These are phyloP conservation scores for Melanotaenia pygmaea DNA, from an alignment of 2,797 vertebrate genomes.

Conservation along the genomic window DNA sequence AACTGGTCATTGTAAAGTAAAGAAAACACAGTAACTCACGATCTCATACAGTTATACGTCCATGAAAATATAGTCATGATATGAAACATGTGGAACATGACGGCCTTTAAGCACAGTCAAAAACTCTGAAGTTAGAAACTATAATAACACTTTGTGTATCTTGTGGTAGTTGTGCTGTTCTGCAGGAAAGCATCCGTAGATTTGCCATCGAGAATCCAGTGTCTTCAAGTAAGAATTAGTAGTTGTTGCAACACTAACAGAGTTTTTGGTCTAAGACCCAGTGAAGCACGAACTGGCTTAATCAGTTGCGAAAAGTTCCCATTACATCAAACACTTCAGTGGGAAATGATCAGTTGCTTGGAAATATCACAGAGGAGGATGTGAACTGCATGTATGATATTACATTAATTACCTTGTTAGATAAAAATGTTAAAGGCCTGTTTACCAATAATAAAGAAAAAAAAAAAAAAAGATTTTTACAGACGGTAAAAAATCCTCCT, in stretches of 20 bases:
- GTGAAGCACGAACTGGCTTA: conserved; percentile 18
- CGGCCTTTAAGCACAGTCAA: conserved; percentile 2
- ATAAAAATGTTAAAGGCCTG: background rate
- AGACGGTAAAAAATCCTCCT: too few relatives aligned
- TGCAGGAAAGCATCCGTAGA: conserved; percentile 17
- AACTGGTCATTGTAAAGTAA: background rate
- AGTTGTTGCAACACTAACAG: conserved; percentile 21
- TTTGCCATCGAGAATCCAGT: conserved; percentile 24
- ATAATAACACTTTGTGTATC: background rate
- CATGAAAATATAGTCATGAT: background rate
- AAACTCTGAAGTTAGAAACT: background rate
- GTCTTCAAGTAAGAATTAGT: conserved; percentile 31
- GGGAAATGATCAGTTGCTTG: background rate
- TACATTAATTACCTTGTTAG: background rate
- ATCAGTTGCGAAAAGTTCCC: conserved; percentile 9
- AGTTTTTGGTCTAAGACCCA: conserved; percentile 18
- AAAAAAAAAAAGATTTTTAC: too few relatives aligned
- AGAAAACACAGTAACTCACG: background rate
- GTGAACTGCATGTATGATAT: background rate
- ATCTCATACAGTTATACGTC: background rate
- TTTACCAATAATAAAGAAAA: too few relatives aligned
- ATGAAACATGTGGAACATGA: background rate
- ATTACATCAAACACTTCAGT: background rate
- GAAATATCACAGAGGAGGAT: background rate
- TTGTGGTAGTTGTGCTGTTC: conserved; percentile 17